Evolutionary conservation across 2,888 invertebrate species (phyloP), one percentile per base, ranked within the genome.

Genomic region (Punctoribates punctum): DNA sequence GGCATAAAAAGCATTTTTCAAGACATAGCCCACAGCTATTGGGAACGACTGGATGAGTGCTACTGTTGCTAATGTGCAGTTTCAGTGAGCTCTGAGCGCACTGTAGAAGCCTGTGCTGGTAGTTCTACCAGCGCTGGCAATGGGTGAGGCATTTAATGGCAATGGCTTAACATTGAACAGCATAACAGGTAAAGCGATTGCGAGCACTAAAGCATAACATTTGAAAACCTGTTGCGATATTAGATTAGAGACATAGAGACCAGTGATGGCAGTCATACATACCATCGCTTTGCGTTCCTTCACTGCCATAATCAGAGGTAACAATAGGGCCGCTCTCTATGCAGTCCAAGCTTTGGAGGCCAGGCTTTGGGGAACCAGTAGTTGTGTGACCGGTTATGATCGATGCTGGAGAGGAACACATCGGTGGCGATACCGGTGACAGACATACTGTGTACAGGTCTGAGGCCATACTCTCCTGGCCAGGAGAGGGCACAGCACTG

Each of bases 231-330:
- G 38, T 62, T 73, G 46, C 51, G 42, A 57, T 57, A 51, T 54
- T 73, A 48, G 60, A 73, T 73, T 73, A 38, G 73, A 48, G 60
- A 34, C 25, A 51, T n/a, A 57, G 57, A 60, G 60, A 60, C 60
- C 65, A 38, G 65, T 67, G n/a, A 67, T 38, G 27, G n/a, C 20
- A 54, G 23, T 54, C n/a, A 34, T 67, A 78, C 79, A 79, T 77
- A 81, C 81, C 81, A 78, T 81, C 81, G 77, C 81, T 81, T 46
- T 79, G 80, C 48, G 78, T 79, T 74, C 80, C 80, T 73, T 81
- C 81, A 65, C 79, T 80, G 57, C 79, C 78, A 67, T 80, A 81
- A 76, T 81, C 81, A 60, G 79, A 74, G 76, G 78, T 29, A 75
- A 77, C 38, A 74, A 76, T 27, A 67, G 65, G 11, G 3, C 25